A percentile compares a stretch with the other conserved stretches of the same genome.
Evolutionary conservation across 2,888 invertebrate genomes (phyloP).

Genomic region (Mythimna vitellina): DNA sequence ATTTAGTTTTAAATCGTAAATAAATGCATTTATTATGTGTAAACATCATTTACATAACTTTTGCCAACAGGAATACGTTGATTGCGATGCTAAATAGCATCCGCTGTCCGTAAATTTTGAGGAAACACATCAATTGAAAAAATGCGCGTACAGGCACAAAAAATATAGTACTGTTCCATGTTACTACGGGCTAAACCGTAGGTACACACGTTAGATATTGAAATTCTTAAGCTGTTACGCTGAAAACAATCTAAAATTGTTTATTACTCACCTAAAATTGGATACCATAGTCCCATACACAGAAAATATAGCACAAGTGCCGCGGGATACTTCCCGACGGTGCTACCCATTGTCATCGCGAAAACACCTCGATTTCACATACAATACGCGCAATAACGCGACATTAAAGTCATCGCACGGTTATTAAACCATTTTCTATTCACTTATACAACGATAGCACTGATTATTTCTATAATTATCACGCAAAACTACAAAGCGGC

Average conservation of each 20-base stretch:
- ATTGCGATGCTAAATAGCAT: slow-evolving; percentile 60
- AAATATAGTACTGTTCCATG: slow-evolving; percentile 54
- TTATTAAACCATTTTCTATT: slow-evolving; percentile 83
- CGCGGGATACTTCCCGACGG: slow-evolving; percentile 82
- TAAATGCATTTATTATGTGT: slow-evolving; percentile 17
- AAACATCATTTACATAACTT: slow-evolving; percentile 38
- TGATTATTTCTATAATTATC: slow-evolving; percentile 82
- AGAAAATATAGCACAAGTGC: slow-evolving; percentile 85
- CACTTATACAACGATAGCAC: slow-evolving; percentile 77
- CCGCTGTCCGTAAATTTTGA: slow-evolving; percentile 64
- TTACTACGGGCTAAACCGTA: slow-evolving; percentile 38
- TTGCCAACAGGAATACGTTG: slow-evolving; percentile 61
- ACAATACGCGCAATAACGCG: slow-evolving; percentile 76
- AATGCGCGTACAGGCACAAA: slow-evolving; percentile 67
- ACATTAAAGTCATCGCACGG: slow-evolving; percentile 81
- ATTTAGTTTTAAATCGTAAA: slow-evolving; percentile 10
- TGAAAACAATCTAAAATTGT: slow-evolving; percentile 58
- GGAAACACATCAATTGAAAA: slow-evolving; percentile 72
- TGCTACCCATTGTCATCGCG: slow-evolving; percentile 88
- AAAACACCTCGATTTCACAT: slow-evolving; percentile 83
- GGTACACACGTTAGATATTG: slow-evolving; percentile 19
- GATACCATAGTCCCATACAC: slow-evolving; percentile 83
- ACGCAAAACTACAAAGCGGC: slow-evolving; percentile 85
- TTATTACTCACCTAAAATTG: slow-evolving; percentile 83
- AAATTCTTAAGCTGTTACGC: slow-evolving; percentile 29